Conservation (phyloP, 2,888 invertebrate species). For the Drosophila borborema region DNA sequence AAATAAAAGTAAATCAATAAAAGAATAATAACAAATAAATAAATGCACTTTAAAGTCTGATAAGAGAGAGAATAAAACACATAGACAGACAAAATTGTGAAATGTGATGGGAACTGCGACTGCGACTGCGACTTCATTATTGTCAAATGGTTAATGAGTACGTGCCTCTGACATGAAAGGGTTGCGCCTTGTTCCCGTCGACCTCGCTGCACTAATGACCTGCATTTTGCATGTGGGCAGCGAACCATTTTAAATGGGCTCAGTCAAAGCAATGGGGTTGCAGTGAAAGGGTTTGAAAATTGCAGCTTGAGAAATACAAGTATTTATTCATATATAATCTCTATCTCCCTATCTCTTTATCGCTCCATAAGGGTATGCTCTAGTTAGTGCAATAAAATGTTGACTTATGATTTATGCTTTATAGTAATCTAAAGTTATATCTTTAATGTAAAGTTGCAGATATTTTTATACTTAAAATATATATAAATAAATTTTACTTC, state of each 20-base stretch:
- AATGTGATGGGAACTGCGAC: conserved; percentile 4
- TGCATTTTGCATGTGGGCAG: conserved; percentile 65
- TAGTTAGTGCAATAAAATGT: neutral
- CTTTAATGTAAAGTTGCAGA: too few relatives aligned
- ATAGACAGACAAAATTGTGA: conserved; percentile 8
- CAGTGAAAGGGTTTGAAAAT: neutral
- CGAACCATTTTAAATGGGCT: conserved; percentile 18
- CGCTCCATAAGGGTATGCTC: too few relatives aligned
- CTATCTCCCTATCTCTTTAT: neutral
- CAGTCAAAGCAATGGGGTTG: neutral
- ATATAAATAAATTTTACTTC: too few relatives aligned
- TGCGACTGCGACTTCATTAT: conserved; percentile 17
- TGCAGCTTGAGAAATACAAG: neutral
- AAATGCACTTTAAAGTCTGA: conserved; percentile 49
- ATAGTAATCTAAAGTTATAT: neutral
- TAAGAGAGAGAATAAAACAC: conserved; percentile 22
- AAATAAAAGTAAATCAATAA: conserved; percentile 55
- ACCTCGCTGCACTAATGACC: conserved; percentile 69
- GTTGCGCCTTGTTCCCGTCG: neutral
- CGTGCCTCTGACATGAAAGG: conserved; percentile 38
- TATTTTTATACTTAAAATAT: neutral
- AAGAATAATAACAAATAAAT: conserved; percentile 31
- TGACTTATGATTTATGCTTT: neutral
- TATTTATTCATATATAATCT: neutral
- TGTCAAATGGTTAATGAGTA: conserved; percentile 63